phyloP scores from a whole-genome alignment of 2,113 vertebrate genomes.

The Pitta sordida region DNA sequence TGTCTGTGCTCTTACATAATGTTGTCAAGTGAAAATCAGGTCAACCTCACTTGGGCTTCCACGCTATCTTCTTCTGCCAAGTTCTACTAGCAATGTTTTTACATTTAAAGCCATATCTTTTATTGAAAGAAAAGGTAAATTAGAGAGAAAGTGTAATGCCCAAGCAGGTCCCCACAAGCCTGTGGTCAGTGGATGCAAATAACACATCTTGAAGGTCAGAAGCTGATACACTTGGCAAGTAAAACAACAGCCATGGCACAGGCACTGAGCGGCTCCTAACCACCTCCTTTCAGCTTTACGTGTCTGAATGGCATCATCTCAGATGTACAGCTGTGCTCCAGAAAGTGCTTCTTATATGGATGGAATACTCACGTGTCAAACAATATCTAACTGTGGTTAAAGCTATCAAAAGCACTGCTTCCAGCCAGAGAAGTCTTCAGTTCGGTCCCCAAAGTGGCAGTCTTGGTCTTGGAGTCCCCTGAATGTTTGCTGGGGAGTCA shows the following conservation, averaged over 20 bases:
- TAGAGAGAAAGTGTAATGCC: neutral
- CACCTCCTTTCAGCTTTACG: neutral
- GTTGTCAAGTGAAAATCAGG: neutral
- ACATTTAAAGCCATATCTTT: neutral
- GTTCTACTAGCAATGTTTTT: neutral
- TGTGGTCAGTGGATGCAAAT: neutral
- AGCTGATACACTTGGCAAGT: neutral
- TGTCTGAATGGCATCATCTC: neutral
- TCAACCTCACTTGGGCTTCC: neutral
- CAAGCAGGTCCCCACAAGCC: neutral
- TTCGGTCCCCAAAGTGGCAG: neutral
- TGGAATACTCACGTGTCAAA: neutral
- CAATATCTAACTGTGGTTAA: neutral
- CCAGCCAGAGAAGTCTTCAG: neutral
- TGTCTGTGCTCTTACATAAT: constrained; percentile 6
- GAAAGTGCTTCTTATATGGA: neutral
- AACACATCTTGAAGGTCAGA: neutral
- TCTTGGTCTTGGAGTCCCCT: neutral
- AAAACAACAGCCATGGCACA: neutral
- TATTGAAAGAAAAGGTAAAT: neutral
- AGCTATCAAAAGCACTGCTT: neutral
- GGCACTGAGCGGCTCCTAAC: neutral
- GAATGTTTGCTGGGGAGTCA: neutral
- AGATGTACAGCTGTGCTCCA: neutral
- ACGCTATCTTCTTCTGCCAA: neutral